phyloP scores from a whole-genome alignment of 92 coral and sea anemone species.

The Palythoa heliodiscus region DNA sequence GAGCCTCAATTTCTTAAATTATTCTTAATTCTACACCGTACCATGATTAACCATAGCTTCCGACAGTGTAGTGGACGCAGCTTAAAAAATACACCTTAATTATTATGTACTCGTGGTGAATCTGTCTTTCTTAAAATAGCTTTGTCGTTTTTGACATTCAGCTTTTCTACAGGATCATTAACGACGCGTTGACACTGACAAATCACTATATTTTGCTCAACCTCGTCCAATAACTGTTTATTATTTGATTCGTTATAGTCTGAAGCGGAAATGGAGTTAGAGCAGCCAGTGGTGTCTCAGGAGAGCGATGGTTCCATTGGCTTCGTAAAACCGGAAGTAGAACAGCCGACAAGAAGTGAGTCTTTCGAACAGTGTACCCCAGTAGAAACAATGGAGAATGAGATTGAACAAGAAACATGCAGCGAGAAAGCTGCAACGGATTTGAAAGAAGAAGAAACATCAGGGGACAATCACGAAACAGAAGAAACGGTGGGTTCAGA shows the following conservation, averaged over 20 bases:
- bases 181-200: too few relatives aligned
- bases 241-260: slow-evolving; percentile 15
- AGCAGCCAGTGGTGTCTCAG: not conserved
- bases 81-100: too few relatives aligned
- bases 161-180: too few relatives aligned
- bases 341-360: not conserved
- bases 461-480: slow-evolving; percentile 24
- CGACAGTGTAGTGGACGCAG: too few relatives aligned
- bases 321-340: not conserved
- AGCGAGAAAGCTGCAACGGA: slow-evolving; percentile 30
- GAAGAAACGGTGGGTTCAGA: slow-evolving; percentile 26
- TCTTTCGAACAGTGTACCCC: not conserved
- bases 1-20: too few relatives aligned
- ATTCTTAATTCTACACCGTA: too few relatives aligned
- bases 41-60: too few relatives aligned
- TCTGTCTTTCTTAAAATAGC: too few relatives aligned
- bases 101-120: too few relatives aligned
- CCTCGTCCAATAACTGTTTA: too few relatives aligned
- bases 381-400: not conserved
- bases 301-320: not conserved
- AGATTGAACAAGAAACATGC: slow-evolving; percentile 3
- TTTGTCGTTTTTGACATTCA: too few relatives aligned
- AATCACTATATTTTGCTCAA: not conserved
- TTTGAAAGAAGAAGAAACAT: slow-evolving; percentile 35
- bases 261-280: slow-evolving; percentile 29